Base-by-base conservation (phyloP, 2,888 invertebrate species). In the Scaptomyza tumidula region DNA sequence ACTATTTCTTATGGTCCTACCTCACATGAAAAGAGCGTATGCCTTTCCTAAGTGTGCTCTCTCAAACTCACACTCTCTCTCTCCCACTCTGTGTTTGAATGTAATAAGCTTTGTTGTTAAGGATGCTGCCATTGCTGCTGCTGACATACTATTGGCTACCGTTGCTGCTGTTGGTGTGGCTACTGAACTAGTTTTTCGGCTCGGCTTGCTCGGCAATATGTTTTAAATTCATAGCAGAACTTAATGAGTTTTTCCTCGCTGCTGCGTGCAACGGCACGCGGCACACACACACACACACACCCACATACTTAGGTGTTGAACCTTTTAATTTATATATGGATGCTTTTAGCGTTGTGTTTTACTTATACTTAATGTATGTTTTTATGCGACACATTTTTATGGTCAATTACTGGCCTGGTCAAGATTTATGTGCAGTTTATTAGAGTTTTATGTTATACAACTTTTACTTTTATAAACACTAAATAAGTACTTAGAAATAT, bases 191-290 rank as follows among this genome's bases (percentile, higher is more conserved):
- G 83, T 86, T 85, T 85, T 73, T 66, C 60, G 71, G 68, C 53
- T 56, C 55, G 37, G 59, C 67, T 63, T 53, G 58, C 67, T 69
- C 74, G 77, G 81, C 82, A 85, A 80, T 75, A 79, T 82, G 82
- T 85, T 88, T 80, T 80, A 86, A 82, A 88, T 88, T 86, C 86
- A 87, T 82, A 67, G 85, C 88, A 88, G 73, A 71, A 72, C 71
- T 74, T 88, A 86, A 86, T 88, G 80, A 86, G 83, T 80, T 86
- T 85, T 88, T 72, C 68, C 69, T 67, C 46, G 65, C 69, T 64
- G 66, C 62, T 62, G 67, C 67, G 52, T 75, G 45, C 75, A 50
- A 43, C 41, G 41, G 45, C 39, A 54, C 48, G 31, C 24, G 13
- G 14, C 16, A 41, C 14, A 14, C 39, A 16, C 10, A 41, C 41